Base-by-base conservation (phyloP, 2,113 vertebrate genomes). In the Cinclus mexicanus region DNA sequence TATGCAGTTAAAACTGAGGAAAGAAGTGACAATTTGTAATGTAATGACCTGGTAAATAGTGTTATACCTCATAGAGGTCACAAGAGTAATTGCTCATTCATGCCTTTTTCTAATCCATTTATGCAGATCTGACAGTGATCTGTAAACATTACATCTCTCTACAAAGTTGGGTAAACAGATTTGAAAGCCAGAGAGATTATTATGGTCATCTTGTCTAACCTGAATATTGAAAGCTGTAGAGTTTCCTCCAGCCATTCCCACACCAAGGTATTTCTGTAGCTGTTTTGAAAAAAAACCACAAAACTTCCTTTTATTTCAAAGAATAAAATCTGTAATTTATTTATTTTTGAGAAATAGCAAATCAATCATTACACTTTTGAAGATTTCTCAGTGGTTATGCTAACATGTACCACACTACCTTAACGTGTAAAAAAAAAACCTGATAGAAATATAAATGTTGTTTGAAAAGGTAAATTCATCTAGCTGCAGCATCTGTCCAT, bases 51-150 rank as follows among this genome's bases (percentile, higher is more conserved):
- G 67, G 78, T 89, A 74, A 90, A 91, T 90, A 91, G n/a, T 64
- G 56, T 95, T 71, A 72, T 39, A 94, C 84, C 59, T 94, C 84
- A n/a, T 7, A 83, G 75, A 70, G 92, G 75, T 94, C 92, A 70
- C 39, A 52, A 49, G 91, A 93, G 63, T 76, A 95, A 95, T 93
- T 95, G 93, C 55, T 91, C 75, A 79, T 94, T 91, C 81, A 44
- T 94, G 87, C 82, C 63, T 90, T 95, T 93, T 93, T 39, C 75
- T 95, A 94, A 94, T 95, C 91, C 78, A 79, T 87, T 93, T 95
- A 72, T 94, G 95, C 78, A 95, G 81, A 95, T 95, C 79, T 96
- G 94, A 93, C 84, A 95, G 92, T 91, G 83, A 95, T 94, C 56
- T 87, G n/a, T 96, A 96, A 97, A 92, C 77, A 87, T 64, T 68